Percentiles rank a stretch among this genome's conserved stretches.
These are phyloP conservation scores for Anser brachyrhynchus DNA, from an alignment of 2,113 vertebrate species.

Conservation along the genomic window DNA sequence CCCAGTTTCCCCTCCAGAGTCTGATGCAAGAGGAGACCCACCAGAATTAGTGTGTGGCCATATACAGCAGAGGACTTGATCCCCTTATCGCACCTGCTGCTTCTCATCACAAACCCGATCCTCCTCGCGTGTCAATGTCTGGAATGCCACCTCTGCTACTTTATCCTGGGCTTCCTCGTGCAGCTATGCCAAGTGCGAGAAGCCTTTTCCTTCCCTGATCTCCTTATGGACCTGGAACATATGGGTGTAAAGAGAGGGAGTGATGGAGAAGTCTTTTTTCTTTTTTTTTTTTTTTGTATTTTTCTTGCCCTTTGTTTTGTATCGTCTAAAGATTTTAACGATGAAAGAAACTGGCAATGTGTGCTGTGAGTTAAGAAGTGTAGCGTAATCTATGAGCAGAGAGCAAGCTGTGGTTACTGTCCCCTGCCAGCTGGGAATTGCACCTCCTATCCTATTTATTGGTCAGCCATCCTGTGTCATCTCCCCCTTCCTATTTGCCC, in stretches of 20 bases:
- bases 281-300: no score
- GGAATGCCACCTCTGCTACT: slow-evolving; percentile 38
- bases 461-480: background rate
- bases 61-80: background rate
- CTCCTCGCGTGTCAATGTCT: fast-evolving
- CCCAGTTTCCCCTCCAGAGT: background rate
- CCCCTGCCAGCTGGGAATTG: slow-evolving; percentile 11
- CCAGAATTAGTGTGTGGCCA: background rate
- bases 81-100: background rate
- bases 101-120: slow-evolving; percentile 40
- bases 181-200: background rate
- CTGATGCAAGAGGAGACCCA: slow-evolving; percentile 24
- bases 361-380: background rate
- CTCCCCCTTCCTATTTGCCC: background rate
- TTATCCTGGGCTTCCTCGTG: slow-evolving; percentile 18
- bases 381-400: background rate
- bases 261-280: background rate
- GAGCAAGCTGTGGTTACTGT: background rate
- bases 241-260: background rate
- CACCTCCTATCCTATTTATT: slow-evolving; percentile 2
- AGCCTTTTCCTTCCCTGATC: slow-evolving; percentile 9
- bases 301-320: background rate
- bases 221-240: background rate
- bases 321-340: background rate
- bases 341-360: background rate